Base-by-base conservation (phyloP, 2,113 vertebrate species). In the Tetrax tetrax region DNA sequence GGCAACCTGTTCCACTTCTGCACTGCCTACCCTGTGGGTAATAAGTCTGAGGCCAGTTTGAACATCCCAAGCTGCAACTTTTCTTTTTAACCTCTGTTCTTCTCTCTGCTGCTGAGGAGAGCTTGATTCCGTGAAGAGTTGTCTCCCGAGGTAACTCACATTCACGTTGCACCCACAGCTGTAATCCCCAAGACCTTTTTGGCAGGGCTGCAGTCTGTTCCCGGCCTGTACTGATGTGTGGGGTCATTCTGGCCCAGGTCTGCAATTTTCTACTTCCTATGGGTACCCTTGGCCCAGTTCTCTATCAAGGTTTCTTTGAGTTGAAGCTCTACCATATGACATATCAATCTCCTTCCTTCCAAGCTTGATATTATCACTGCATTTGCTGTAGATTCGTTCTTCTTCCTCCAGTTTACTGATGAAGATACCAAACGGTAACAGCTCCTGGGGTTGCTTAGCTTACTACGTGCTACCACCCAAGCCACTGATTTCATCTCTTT, bases 131-230 rank as follows among this genome's bases (percentile, higher is more conserved):
- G 3, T 33, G 7, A 5, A 5, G 33, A 16, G 12, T 3, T 27
- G 35, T 43, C 35, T 25, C 59, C 1, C 0, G 1, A 57, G 47
- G 4, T 56, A 38, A 20, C 53, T 85, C 3, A 0, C 10, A 1
- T 25, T 77, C 18, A 4, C 25, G 28, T 43, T 83, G 53, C 14
- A 16, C 15, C 29, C 45, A 15, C 29, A 54, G 45, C 7, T 45
- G 38, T 60, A 16, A 25, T 24, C 11, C 21, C 7, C 33, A 57
- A 37, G 23, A 64, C 20, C 38, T 65, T 57, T 51, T 23, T 25
- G 56, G n/a, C 65, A 88, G 48, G 33, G 38, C 75, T 71, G 45
- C 37, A 18, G 43, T 29, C n/a, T 59, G 24, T 59, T 59, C 47
- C 29, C 16, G 3, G 2, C 14, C 43, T 59, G 9, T n/a, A 4